Conservation (phyloP, 1,140 invertebrate species). For the Caenorhabditis latens region DNA sequence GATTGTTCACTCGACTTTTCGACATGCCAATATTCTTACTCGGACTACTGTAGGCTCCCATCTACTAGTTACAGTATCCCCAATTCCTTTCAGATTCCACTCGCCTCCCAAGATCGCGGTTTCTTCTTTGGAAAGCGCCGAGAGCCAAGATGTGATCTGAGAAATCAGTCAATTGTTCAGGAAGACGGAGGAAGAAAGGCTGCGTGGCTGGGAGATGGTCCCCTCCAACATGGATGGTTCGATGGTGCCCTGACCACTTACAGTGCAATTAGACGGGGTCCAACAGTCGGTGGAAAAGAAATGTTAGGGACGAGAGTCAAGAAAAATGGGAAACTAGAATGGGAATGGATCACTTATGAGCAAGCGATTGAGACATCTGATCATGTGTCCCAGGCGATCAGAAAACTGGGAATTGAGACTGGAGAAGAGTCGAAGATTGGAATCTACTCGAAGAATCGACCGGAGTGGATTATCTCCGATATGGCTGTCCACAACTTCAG, state of each 20-base stretch:
- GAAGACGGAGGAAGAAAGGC: conserved; percentile 45
- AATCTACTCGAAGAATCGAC: conserved; percentile 35
- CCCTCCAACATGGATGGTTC: conserved; percentile 6
- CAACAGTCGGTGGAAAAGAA: conserved; percentile 29
- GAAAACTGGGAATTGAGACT: conserved; percentile 33
- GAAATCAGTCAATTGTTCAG: conserved; percentile 8
- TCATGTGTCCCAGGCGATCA: conserved; percentile 12
- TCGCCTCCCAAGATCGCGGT: neutral
- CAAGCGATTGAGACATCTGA: conserved; percentile 37
- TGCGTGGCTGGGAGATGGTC: conserved; percentile 20
- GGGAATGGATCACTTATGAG: conserved; percentile 31
- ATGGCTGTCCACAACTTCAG: conserved; percentile 34
- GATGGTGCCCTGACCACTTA: neutral
- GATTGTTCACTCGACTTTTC: conserved; percentile 12
- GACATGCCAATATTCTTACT: conserved; percentile 11
- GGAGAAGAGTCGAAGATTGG: conserved; percentile 19
- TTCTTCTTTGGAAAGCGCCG: conserved; percentile 28
- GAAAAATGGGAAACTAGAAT: conserved; percentile 44
- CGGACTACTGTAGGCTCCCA: neutral
- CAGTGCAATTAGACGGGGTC: neutral
- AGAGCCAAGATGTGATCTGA: conserved; percentile 34
- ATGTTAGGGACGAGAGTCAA: conserved; percentile 43
- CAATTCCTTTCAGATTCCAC: neutral
- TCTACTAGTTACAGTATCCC: neutral
- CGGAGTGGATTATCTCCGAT: conserved; percentile 20